These are phyloP conservation scores for Platysteira castanea DNA, from an alignment of 2,113 vertebrate species.

Conservation along the genomic window DNA sequence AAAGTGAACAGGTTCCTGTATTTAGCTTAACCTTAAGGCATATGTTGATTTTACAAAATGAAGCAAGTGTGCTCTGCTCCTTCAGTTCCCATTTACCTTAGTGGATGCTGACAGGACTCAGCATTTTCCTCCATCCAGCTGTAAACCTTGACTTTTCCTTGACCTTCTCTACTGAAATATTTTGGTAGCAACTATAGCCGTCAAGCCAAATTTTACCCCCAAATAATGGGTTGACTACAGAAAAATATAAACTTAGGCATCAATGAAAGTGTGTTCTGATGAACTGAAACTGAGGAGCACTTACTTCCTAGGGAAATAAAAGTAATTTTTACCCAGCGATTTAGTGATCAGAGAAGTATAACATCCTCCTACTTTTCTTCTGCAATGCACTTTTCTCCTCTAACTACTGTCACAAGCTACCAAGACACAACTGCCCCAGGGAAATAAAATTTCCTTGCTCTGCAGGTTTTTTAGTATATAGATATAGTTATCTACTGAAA, in stretches of 20 bases:
- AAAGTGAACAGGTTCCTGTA: neutral
- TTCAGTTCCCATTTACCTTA: slow-evolving; percentile 25
- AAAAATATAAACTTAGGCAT: slow-evolving; percentile 1
- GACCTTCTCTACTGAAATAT: neutral
- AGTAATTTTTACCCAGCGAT: neutral
- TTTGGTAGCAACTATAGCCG: neutral
- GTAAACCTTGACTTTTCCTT: slow-evolving; percentile 1
- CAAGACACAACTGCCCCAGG: neutral
- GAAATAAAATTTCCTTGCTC: slow-evolving; percentile 26
- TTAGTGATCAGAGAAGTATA: neutral
- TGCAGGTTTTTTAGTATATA: neutral
- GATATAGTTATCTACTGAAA: neutral
- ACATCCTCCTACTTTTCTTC: neutral
- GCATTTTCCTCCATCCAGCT: neutral
- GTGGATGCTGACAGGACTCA: neutral
- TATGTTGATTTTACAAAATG: slow-evolving; percentile 38
- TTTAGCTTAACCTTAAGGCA: slow-evolving; percentile 37
- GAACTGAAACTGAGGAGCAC: neutral
- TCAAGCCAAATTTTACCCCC: neutral
- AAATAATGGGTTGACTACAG: neutral
- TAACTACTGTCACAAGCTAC: neutral
- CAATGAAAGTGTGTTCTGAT: neutral
- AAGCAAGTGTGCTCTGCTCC: neutral
- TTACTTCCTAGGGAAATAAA: neutral
- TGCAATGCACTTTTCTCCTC: slow-evolving; percentile 16